Evolutionary conservation across 2,888 invertebrate species (phyloP).

Genomic region (Gymnocheta viridis): DNA sequence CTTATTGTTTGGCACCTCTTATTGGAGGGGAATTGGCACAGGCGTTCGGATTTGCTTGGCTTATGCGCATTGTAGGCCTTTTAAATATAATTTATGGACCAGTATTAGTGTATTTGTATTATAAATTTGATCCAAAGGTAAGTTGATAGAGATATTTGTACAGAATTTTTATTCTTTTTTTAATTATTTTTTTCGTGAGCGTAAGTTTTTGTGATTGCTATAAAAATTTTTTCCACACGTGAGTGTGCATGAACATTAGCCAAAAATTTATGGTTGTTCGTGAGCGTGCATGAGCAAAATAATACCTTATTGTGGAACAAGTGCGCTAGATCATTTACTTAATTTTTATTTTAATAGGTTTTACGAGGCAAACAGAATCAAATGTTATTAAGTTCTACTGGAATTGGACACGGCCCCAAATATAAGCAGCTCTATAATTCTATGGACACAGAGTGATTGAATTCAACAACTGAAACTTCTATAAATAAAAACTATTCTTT

Average conservation of each 20-base stretch:
- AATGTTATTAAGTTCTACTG: conserved; percentile 76
- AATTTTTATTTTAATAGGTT: conserved; percentile 69
- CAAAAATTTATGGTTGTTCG: too few relatives aligned
- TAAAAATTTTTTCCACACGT: too few relatives aligned
- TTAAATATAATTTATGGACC: conserved; percentile 88
- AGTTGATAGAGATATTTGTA: neutral
- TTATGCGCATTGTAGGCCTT: conserved; percentile 88
- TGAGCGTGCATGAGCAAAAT: too few relatives aligned
- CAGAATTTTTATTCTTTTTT: too few relatives aligned
- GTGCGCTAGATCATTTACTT: neutral
- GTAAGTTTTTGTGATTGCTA: too few relatives aligned
- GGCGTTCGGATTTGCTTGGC: conserved; percentile 87
- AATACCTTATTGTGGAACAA: too few relatives aligned
- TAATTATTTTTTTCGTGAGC: too few relatives aligned
- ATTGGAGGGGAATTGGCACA: conserved; percentile 88
- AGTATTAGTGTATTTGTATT: conserved; percentile 83
- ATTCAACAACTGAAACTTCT: neutral
- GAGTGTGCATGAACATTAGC: too few relatives aligned
- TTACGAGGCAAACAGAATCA: conserved; percentile 78
- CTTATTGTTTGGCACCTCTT: conserved; percentile 90
- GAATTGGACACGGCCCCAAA: conserved; percentile 75
- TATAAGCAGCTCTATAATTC: conserved; percentile 81
- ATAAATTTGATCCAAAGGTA: conserved; percentile 80
- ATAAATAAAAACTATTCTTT: conserved; percentile 1
- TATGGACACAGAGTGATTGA: conserved; percentile 76